A percentile compares a stretch with the other conserved stretches of the same genome.
Evolutionary conservation across 2,888 invertebrate genomes (phyloP).

Genomic region (Blastobasis lacticolella): DNA sequence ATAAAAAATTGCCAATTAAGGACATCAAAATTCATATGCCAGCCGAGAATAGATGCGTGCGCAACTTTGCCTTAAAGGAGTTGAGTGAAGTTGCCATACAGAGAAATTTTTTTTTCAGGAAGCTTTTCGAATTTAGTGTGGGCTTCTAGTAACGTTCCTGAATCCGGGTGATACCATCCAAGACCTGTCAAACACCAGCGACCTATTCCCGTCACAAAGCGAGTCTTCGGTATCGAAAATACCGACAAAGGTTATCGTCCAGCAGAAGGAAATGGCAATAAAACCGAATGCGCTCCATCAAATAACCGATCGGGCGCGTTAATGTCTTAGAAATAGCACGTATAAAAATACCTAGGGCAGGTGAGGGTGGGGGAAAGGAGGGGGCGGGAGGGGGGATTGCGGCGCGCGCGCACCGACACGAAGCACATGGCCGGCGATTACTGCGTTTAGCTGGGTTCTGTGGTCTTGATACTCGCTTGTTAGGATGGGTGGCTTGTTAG

Average conservation of each 20-base stretch:
- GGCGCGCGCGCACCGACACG: constrained; percentile 49
- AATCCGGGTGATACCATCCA: no score
- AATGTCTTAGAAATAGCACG: constrained; percentile 40
- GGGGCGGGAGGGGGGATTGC: constrained; percentile 47
- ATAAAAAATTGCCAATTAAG: no score
- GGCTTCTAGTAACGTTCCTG: no score
- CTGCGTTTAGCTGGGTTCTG: constrained; percentile 12
- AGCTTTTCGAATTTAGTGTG: no score
- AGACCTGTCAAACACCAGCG: no score
- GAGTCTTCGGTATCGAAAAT: not conserved
- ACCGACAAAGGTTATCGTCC: constrained; percentile 6
- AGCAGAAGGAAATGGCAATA: constrained; percentile 23
- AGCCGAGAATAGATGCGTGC: no score
- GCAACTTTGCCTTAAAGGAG: no score
- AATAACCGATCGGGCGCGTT: constrained; percentile 21
- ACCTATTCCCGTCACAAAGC: no score
- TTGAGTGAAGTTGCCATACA: no score
- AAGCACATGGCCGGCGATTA: constrained; percentile 58
- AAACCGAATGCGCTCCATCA: constrained; percentile 29
- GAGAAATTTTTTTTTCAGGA: no score
- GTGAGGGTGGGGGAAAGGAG: constrained; percentile 36
- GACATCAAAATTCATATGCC: no score
- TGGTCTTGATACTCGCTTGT: constrained; percentile 28
- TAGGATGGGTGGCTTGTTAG: no score
- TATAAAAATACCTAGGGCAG: constrained; percentile 57